Evolutionary conservation across 2,888 invertebrate genomes (phyloP), one percentile per base, ranked within the genome.

Genomic region (Caenorhabditis sp.): DNA sequence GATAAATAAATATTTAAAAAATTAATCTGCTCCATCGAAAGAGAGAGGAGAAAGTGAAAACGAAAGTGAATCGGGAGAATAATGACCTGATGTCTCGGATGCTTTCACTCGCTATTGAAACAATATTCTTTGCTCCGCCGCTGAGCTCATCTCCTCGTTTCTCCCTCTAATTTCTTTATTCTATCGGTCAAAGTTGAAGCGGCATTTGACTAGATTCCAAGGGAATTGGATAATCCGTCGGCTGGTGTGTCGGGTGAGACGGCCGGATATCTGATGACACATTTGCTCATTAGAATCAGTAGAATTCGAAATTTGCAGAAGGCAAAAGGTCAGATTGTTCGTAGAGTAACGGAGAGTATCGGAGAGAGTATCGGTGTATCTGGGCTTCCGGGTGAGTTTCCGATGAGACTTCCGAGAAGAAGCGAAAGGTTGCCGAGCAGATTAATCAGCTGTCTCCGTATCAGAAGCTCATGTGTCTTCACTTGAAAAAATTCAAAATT

Each of bases 201-300:
- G 60, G 53, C 53, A 62, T 53, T 70, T 9, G 51, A n/a, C 44
- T 32, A 40, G 13, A 40, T 40, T 40, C 40, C 40, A 13, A 70
- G 61, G 37, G 60, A 40, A 53, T 62, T 72, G 64, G n/a, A n/a
- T n/a, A n/a, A n/a, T n/a, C n/a, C n/a, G n/a, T n/a, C n/a, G n/a
- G n/a, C n/a, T n/a, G n/a, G n/a, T n/a, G n/a, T n/a, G 56, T 72
- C 62, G 56, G 55, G 71, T 60, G 40, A 37, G 28, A 53, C 22
- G 26, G 44, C 64, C 56, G 64, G 64, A 72, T 50, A 72, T 64
- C 50, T 50, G 40, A 20, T 72, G 72, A 72, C 72, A 72, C 72
- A 72, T 50, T 50, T 24, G 37, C 37, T 37, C n/a, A n/a, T n/a
- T n/a, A n/a, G n/a, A n/a, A n/a, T n/a, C n/a, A n/a, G n/a, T n/a